These are phyloP conservation scores for Caracal caracal DNA, from an alignment of 2,113 vertebrate genomes.

Conservation along the genomic window DNA sequence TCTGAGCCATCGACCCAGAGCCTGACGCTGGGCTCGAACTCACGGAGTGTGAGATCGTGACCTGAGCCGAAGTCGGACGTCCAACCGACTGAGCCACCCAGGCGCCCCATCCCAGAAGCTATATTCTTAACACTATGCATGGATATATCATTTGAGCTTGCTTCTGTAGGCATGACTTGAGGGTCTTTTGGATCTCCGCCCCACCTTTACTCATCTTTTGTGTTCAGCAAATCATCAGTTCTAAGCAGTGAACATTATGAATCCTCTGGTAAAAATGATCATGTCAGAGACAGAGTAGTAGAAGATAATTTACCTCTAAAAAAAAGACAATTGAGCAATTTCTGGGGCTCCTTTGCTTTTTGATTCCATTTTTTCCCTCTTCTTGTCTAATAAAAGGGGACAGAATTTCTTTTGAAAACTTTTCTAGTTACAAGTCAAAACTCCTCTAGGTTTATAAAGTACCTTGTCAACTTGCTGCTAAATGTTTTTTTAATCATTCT, in stretches of 20 bases:
- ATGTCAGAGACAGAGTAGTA: background rate
- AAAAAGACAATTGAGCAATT: background rate
- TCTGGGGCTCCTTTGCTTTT: background rate
- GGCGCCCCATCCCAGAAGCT: background rate
- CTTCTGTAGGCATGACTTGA: background rate
- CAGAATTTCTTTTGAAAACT: constrained; percentile 41
- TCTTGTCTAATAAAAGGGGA: background rate
- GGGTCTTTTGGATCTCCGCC: background rate
- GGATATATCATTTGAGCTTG: background rate
- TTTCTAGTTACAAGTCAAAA: constrained; percentile 37
- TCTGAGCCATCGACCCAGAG: too few species aligned
- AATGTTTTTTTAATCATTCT: constrained; percentile 83
- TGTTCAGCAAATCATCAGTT: background rate
- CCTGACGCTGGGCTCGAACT: too few species aligned
- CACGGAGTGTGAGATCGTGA: too few species aligned
- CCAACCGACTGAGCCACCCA: too few species aligned
- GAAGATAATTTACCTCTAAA: background rate
- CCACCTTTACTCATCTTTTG: background rate
- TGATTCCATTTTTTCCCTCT: constrained; percentile 65
- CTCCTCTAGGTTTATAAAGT: constrained; percentile 81
- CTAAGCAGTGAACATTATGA: background rate
- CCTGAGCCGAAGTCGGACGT: too few species aligned
- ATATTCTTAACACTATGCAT: background rate
- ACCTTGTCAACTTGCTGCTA: constrained; percentile 83
- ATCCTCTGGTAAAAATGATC: background rate